Percentiles rank a stretch among this genome's conserved stretches.
Evolutionary conservation across 2,113 vertebrate genomes (phyloP).

Genomic region (Austrofundulus limnaeus): DNA sequence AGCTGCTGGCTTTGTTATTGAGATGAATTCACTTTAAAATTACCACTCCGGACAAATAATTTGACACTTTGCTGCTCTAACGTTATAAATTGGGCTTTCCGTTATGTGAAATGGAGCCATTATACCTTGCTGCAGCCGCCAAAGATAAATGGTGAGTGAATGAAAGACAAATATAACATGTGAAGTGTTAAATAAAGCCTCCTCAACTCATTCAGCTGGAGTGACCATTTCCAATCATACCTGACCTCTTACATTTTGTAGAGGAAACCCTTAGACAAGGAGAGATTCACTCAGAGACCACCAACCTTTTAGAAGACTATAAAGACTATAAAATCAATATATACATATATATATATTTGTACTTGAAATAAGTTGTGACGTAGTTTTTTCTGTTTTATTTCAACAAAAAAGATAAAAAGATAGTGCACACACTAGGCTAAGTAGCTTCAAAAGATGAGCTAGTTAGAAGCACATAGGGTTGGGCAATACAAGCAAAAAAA

Average conservation of each 20-base stretch:
- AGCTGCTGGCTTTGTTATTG: constrained; percentile 35
- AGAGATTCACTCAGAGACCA: not conserved
- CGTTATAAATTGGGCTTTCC: constrained; percentile 5
- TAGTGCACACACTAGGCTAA: too few relatives aligned
- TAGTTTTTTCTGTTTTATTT: too few relatives aligned
- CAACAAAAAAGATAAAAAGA: too few relatives aligned
- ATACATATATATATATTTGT: too few relatives aligned
- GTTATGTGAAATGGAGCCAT: constrained; percentile 13
- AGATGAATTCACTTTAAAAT: constrained; percentile 48
- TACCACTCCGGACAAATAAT: constrained; percentile 29
- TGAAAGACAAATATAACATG: constrained; percentile 19
- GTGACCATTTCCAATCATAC: constrained; percentile 7
- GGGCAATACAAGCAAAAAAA: too few relatives aligned
- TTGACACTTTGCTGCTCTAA: constrained; percentile 30
- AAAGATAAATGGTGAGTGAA: constrained; percentile 27
- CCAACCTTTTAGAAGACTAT: not conserved
- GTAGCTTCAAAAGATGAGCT: too few relatives aligned
- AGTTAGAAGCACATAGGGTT: too few relatives aligned
- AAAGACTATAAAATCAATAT: not conserved
- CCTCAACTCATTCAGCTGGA: constrained; percentile 19
- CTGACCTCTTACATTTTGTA: not conserved
- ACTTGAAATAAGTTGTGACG: too few relatives aligned
- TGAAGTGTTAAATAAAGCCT: constrained; percentile 5
- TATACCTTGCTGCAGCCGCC: constrained; percentile 15
- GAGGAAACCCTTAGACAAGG: not conserved